These are phyloP conservation scores for Chrysolina oricalcia DNA, from an alignment of 2,888 invertebrate species.

Conservation along the genomic window DNA sequence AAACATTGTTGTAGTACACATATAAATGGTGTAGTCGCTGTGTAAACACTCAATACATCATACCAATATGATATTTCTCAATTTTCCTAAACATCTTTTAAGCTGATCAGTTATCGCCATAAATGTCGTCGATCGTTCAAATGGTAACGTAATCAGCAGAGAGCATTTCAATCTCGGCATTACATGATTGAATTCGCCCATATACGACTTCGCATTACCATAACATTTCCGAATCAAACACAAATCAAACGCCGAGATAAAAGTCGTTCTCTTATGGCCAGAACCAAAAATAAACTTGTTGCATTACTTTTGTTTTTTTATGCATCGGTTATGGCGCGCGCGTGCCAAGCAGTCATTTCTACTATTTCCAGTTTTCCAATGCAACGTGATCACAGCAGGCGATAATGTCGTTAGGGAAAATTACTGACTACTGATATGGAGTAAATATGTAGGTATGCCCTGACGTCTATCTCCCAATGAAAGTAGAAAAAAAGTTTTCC, in stretches of 20 bases:
- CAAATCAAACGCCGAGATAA: constrained; percentile 31
- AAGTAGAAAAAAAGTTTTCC: too few relatives aligned
- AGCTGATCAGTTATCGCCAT: constrained; percentile 12
- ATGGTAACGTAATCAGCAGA: constrained; percentile 20
- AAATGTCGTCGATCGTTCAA: constrained; percentile 23
- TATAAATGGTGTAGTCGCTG: too few relatives aligned
- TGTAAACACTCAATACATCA: not conserved
- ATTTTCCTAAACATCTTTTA: constrained; percentile 4
- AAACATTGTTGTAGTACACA: too few relatives aligned
- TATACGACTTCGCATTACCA: constrained; percentile 30
- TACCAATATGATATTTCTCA: not conserved
- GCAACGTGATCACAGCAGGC: constrained; percentile 34
- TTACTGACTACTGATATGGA: not conserved
- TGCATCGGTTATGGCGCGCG: constrained; percentile 30
- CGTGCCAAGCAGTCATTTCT: constrained; percentile 34
- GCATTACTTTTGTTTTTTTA: constrained; percentile 28
- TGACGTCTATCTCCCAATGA: not conserved
- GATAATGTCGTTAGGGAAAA: constrained; percentile 29
- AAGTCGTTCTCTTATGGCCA: constrained; percentile 22
- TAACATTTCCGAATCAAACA: constrained; percentile 21
- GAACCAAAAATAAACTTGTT: constrained; percentile 30
- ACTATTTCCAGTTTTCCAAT: constrained; percentile 34
- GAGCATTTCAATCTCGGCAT: constrained; percentile 31
- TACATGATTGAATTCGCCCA: constrained; percentile 33
- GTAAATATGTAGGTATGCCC: not conserved